Evolutionary conservation across 2,888 invertebrate genomes (phyloP).

Genomic region (Liopterus haemorrhoidalis): DNA sequence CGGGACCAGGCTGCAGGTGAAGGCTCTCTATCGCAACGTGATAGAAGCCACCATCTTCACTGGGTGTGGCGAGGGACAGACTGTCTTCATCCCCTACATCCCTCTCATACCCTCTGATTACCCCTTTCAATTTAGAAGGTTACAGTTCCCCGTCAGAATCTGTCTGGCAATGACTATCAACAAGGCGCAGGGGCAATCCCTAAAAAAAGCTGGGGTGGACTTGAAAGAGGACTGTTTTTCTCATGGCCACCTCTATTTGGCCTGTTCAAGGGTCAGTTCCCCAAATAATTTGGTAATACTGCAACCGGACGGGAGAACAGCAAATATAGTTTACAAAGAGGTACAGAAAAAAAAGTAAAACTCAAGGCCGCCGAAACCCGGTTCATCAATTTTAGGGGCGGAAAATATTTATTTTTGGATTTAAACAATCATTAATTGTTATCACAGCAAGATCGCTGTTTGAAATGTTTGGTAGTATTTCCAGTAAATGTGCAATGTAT

Average conservation of each 20-base stretch:
- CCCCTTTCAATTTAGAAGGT: slow-evolving; percentile 29
- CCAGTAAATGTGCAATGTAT: too few species aligned
- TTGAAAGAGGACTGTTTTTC: too few species aligned
- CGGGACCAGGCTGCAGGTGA: slow-evolving; percentile 30
- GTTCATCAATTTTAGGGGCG: too few species aligned
- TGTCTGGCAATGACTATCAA: slow-evolving; percentile 34
- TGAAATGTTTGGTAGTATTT: too few species aligned
- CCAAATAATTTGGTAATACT: too few species aligned
- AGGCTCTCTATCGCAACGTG: slow-evolving; percentile 21
- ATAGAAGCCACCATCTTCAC: slow-evolving; percentile 22
- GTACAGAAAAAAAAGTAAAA: too few species aligned
- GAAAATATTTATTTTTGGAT: too few species aligned
- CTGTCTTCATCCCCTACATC: slow-evolving; percentile 33
- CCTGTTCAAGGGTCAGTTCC: slow-evolving; percentile 23
- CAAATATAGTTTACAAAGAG: too few species aligned
- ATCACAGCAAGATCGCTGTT: too few species aligned
- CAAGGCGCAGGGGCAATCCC: slow-evolving; percentile 37
- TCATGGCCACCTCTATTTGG: slow-evolving; percentile 28
- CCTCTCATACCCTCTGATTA: slow-evolving; percentile 26
- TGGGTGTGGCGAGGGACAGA: slow-evolving; percentile 24
- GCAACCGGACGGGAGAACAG: too few species aligned
- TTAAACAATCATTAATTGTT: too few species aligned
- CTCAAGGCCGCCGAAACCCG: too few species aligned
- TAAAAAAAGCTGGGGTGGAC: slow-evolving; percentile 25
- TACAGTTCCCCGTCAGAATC: slow-evolving; percentile 35